These are phyloP conservation scores for Idaea dimidiata DNA, from an alignment of 2,888 invertebrate species.

Conservation along the genomic window DNA sequence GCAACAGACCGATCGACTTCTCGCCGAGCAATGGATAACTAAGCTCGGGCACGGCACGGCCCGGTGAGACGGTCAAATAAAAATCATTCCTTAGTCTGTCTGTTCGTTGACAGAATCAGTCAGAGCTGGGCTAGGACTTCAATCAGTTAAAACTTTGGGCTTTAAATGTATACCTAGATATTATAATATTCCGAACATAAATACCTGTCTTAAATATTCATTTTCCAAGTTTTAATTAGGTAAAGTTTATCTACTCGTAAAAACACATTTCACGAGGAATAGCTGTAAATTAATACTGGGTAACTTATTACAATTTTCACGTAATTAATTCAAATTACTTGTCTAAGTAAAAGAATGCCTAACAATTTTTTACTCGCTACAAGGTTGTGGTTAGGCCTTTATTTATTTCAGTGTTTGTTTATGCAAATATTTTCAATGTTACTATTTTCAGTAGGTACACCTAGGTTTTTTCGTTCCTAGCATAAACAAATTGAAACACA, in stretches of 20 bases:
- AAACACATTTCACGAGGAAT: neutral
- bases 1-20: no score
- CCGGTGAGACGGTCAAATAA: no score
- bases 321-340: neutral
- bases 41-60: no score
- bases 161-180: neutral
- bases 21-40: no score
- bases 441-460: neutral
- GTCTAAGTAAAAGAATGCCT: neutral
- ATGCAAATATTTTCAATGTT: neutral
- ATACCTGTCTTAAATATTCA: neutral
- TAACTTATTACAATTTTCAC: neutral
- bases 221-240: neutral
- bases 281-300: neutral
- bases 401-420: neutral
- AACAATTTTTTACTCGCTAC: neutral
- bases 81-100: no score
- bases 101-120: no score
- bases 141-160: no score
- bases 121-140: no score
- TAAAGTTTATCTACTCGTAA: neutral
- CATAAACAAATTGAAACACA: neutral
- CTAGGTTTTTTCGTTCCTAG: neutral
- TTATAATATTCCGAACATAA: neutral
- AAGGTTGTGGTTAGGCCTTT: neutral